Evolutionary conservation across 2,888 invertebrate genomes (phyloP).

Genomic region (Apotomis turbidana): DNA sequence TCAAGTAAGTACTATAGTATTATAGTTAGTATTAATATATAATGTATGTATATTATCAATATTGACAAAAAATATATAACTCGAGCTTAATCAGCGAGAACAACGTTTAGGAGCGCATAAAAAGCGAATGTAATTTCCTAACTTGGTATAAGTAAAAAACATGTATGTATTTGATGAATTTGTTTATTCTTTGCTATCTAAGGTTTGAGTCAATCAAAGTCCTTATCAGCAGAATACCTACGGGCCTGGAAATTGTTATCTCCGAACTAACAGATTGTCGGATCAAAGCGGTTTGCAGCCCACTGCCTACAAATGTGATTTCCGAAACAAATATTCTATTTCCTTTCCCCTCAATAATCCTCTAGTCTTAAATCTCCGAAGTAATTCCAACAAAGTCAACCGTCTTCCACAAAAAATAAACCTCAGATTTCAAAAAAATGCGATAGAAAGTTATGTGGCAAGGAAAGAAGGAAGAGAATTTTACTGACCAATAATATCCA

Average conservation of each 20-base stretch:
- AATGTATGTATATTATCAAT: too few species aligned
- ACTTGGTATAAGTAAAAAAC: too few species aligned
- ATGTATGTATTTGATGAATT: background rate
- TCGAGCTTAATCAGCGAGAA: too few species aligned
- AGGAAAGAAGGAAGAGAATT: background rate
- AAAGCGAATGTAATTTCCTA: too few species aligned
- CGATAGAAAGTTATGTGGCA: background rate
- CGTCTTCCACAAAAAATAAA: background rate
- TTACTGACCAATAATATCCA: conserved; percentile 7
- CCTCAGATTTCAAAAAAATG: background rate
- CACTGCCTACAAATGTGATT: conserved; percentile 37
- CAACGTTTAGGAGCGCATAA: too few species aligned
- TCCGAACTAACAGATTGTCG: conserved; percentile 23
- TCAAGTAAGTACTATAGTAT: too few species aligned
- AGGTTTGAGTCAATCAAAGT: background rate
- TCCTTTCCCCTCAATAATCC: conserved; percentile 12
- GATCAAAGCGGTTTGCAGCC: conserved; percentile 37
- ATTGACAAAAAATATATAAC: too few species aligned
- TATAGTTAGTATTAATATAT: too few species aligned
- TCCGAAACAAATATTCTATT: conserved; percentile 37
- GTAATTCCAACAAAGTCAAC: background rate
- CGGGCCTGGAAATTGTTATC: conserved; percentile 20
- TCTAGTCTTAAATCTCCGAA: background rate
- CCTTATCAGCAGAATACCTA: background rate
- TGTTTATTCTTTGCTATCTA: background rate